These are phyloP conservation scores for Plemyria rubiginata DNA, from an alignment of 2,888 invertebrate genomes.

Conservation along the genomic window DNA sequence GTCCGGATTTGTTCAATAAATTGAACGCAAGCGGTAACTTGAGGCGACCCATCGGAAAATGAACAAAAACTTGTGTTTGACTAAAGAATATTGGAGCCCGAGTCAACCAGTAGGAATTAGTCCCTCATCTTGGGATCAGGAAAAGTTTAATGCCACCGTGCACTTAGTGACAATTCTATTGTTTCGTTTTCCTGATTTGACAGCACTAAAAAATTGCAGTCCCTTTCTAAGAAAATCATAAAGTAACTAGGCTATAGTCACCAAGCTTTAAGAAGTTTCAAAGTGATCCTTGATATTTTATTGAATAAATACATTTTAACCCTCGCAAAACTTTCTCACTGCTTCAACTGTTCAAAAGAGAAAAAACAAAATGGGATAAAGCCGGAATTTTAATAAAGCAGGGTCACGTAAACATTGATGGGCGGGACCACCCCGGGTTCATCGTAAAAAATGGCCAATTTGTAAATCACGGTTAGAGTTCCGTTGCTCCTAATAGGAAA, in stretches of 20 bases:
- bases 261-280: too few species aligned
- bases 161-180: too few species aligned
- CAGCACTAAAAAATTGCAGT: too few species aligned
- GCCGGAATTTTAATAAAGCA: conserved; percentile 78
- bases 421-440: conserved; percentile 41
- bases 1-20: conserved; percentile 33
- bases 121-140: conserved; percentile 36
- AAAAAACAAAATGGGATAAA: conserved; percentile 51
- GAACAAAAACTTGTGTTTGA: conserved; percentile 48
- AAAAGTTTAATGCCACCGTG: conserved; percentile 9
- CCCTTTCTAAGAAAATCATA: too few species aligned
- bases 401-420: conserved; percentile 77
- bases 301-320: background rate
- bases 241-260: too few species aligned
- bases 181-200: too few species aligned
- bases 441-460: conserved; percentile 31
- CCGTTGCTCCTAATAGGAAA: conserved; percentile 17
- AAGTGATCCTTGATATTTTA: too few species aligned
- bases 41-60: conserved; percentile 38
- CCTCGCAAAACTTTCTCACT: background rate
- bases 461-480: conserved; percentile 29
- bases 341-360: background rate
- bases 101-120: conserved; percentile 66
- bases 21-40: conserved; percentile 28
- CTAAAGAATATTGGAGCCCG: conserved; percentile 51